Base-by-base conservation (phyloP, 2,113 vertebrate species). In the Salvator merianae region DNA sequence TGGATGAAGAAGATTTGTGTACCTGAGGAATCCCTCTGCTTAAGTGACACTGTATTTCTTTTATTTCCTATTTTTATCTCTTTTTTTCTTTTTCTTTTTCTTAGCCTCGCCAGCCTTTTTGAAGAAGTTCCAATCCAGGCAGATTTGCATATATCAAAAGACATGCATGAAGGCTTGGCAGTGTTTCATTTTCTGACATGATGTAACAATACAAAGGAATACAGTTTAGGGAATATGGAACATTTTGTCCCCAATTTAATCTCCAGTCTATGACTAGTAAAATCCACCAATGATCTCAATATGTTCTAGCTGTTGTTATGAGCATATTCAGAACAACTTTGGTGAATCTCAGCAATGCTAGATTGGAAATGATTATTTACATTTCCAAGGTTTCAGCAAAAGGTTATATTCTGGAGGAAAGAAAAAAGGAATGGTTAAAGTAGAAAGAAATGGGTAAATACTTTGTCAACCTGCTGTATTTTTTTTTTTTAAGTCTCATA, bases 121-220 rank as follows among this genome's bases (percentile, higher is more conserved):
- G 30, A 74, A 66, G 53, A 22, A 38, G 71, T 79, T 34, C 28
- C 34, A n/a, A 62, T 71, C 73, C 75, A 38, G 22, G 50, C 63
- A 87, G 77, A 87, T 87, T 84, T 87, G 50, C 65, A 84, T 76
- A 70, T 75, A 76, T 84, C 38, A 76, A 70, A 80, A 79, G 63
- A 47, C 40, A 68, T 36, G 71, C n/a, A 26, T 32, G 50, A 50
- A 84, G 63, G 71, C n/a, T 84, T 84, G 77, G 55, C 59, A 55
- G 32, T 55, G 12, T 77, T 10, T 81, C 71, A 55, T 71, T 79
- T 30, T 80, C 50, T 84, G 43, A 47, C 30, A 74, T 24, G 55
- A 69, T 70, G 65, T 77, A 79, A 77, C 79, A 86, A 34, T 71
- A 70, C 50, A 77, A 69, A 77, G n/a, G 68, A 66, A 69, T 50